Conservation (phyloP, 2,113 vertebrate species). For the Herpailurus yagouaroundi region DNA sequence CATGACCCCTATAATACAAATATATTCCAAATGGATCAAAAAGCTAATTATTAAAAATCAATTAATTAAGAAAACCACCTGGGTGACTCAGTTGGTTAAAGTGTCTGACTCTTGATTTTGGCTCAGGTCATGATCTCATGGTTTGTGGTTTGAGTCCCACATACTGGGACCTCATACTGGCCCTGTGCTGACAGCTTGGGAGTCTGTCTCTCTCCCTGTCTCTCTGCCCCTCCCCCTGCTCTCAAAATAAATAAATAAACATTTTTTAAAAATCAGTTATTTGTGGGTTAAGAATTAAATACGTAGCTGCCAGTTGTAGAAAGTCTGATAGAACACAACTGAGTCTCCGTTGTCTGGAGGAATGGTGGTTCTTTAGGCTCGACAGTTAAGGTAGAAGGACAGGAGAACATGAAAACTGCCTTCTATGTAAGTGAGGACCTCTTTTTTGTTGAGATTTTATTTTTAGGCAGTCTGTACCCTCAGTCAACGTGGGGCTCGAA, state of each 20-base stretch:
- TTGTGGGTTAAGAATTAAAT: neutral
- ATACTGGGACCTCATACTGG: too few species aligned
- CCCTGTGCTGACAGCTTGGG: too few species aligned
- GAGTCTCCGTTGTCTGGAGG: neutral
- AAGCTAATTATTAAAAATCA: neutral
- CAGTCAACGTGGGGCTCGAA: neutral
- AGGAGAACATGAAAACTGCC: neutral
- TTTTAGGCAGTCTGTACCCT: neutral
- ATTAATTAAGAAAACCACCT: neutral
- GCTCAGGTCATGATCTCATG: too few species aligned
- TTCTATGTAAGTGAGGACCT: accelerated
- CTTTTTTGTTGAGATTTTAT: neutral
- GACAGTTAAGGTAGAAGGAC: accelerated
- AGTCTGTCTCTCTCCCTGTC: too few species aligned
- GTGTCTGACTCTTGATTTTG: too few species aligned
- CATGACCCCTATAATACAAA: neutral
- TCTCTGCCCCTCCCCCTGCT: too few species aligned
- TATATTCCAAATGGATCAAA: neutral
- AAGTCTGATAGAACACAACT: neutral
- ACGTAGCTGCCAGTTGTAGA: neutral
- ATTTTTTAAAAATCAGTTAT: neutral
- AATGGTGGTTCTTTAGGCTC: neutral
- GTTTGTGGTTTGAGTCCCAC: too few species aligned
- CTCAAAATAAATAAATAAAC: too few species aligned
- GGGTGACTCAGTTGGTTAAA: too few species aligned